Evolutionary conservation across 35 echinoderm and acorn worm species (phyloP).

Genomic region (Heliocidaris tuberculata): DNA sequence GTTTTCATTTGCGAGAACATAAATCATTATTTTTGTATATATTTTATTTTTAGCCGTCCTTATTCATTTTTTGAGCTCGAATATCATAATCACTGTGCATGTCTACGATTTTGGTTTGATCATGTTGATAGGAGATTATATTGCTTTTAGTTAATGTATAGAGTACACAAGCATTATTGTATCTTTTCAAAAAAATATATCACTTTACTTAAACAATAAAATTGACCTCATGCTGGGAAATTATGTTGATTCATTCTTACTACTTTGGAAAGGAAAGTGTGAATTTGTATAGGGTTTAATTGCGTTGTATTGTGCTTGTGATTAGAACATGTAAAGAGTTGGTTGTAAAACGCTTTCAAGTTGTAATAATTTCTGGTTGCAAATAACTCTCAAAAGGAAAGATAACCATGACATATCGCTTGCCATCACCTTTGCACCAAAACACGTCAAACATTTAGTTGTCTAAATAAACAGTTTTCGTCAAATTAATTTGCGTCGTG

Average conservation of each 20-base stretch:
- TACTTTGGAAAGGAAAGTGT: neutral
- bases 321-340: neutral
- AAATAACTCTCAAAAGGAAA: neutral
- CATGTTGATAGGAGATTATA: neutral
- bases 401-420: neutral
- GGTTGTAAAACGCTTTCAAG: neutral
- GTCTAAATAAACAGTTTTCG: neutral
- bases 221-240: neutral
- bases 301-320: neutral
- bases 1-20: neutral
- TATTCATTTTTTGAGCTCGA: neutral
- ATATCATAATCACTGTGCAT: neutral
- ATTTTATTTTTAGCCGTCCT: constrained; percentile 18
- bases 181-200: neutral
- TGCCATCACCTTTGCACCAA: neutral
- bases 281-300: neutral
- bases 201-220: neutral
- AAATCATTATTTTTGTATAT: constrained; percentile 12
- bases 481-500: neutral
- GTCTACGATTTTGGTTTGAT: neutral
- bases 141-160: neutral
- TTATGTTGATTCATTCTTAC: neutral
- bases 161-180: neutral
- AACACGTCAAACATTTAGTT: neutral
- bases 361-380: neutral